phyloP scores from a whole-genome alignment of 2,888 invertebrate genomes.

The Drosophila mayaguana region DNA sequence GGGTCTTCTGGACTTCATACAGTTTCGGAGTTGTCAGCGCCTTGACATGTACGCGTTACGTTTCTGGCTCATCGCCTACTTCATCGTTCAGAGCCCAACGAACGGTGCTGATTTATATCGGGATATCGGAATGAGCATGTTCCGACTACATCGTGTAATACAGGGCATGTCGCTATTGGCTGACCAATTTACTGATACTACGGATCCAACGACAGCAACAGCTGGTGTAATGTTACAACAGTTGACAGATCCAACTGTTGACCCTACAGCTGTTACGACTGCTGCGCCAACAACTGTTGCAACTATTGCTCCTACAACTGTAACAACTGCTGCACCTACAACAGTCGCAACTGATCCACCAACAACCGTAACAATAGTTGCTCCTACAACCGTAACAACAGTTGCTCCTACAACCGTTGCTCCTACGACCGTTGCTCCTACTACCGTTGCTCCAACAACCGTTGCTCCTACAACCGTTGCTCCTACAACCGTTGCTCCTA shows the following conservation, averaged over 20 bases:
- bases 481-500: not conserved
- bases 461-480: not conserved
- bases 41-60: slow-evolving; percentile 17
- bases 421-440: not conserved
- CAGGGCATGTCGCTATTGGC: not conserved
- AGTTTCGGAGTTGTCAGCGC: not conserved
- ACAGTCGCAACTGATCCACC: not conserved
- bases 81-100: not conserved
- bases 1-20: not conserved
- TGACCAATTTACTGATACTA: not conserved
- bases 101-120: not conserved
- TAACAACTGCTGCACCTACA: not conserved
- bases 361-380: not conserved
- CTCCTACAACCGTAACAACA: not conserved
- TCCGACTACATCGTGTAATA: not conserved
- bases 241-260: too few relatives aligned
- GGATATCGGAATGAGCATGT: not conserved
- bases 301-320: not conserved
- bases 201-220: not conserved
- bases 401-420: not conserved
- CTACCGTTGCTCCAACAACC: not conserved
- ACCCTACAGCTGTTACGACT: not conserved
- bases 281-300: not conserved
- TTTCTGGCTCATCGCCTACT: slow-evolving; percentile 3
- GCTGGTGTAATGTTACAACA: too few relatives aligned